Conservation (phyloP, 1,140 invertebrate species). For the Dinoponera quadriceps region DNA sequence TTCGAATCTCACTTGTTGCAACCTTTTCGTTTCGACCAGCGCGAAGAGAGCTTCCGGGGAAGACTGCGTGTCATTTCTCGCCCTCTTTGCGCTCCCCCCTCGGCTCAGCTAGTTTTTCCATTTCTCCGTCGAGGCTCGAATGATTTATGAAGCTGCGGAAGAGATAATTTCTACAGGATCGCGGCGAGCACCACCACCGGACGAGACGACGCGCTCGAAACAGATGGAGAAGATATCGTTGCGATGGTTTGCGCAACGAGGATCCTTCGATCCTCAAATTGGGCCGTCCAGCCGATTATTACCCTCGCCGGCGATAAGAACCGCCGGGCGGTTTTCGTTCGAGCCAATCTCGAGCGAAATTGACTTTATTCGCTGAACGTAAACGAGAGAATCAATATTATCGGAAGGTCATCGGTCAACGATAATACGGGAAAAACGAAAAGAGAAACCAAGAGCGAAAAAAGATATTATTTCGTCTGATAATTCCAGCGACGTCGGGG, state of each 20-base stretch:
- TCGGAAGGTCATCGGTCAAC: neutral
- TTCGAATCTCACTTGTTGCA: constrained; percentile 41
- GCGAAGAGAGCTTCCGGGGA: constrained; percentile 2
- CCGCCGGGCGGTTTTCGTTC: neutral
- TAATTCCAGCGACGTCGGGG: neutral
- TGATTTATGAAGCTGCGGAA: constrained; percentile 17
- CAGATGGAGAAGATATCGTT: neutral
- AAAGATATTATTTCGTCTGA: constrained; percentile 2
- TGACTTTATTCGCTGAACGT: neutral
- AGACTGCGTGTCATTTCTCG: constrained; percentile 7
- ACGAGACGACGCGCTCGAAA: neutral
- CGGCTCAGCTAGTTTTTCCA: constrained; percentile 1
- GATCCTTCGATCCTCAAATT: neutral
- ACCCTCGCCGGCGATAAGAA: neutral
- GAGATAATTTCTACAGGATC: neutral
- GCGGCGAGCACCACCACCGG: no score
- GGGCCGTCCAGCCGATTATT: neutral
- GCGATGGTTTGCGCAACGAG: constrained; percentile 5
- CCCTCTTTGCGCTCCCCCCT: no score
- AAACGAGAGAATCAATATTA: constrained; percentile 16
- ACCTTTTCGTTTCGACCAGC: neutral
- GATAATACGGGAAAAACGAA: neutral
- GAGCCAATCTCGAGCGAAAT: neutral
- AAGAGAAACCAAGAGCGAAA: neutral
- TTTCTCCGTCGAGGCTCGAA: neutral